A percentile compares a stretch with the other conserved stretches of the same genome.
phyloP scores from a whole-genome alignment of 2,797 vertebrate species.

The Craterocephalus amniculus region DNA sequence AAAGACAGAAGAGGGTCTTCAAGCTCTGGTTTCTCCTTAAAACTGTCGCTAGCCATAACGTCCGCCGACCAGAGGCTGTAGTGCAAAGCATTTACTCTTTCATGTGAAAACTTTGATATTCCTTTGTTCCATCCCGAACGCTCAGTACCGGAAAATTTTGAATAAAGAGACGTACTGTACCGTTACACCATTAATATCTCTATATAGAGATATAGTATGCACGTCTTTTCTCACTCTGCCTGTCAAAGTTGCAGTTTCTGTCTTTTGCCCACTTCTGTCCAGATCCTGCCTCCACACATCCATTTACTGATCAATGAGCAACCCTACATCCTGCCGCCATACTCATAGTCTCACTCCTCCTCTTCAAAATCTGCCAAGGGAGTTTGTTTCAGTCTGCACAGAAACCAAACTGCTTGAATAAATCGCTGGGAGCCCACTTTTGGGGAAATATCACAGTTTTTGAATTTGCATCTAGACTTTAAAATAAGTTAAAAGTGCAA shows the following conservation, averaged over 20 bases:
- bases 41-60: no score
- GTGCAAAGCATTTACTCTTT: no score
- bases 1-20: no score
- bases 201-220: no score
- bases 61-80: no score
- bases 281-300: constrained; percentile 51
- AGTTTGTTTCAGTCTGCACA: constrained; percentile 37
- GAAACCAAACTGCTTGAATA: constrained; percentile 32
- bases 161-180: no score
- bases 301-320: constrained; percentile 56
- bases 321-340: constrained; percentile 60
- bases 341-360: constrained; percentile 41
- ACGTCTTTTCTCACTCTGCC: neutral
- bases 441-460: constrained; percentile 23
- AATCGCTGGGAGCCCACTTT: constrained; percentile 23
- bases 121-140: no score
- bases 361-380: constrained; percentile 60
- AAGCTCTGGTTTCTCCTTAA: no score
- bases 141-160: no score
- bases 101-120: no score
- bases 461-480: constrained; percentile 22
- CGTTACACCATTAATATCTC: no score
- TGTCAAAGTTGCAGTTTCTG: constrained; percentile 31
- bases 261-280: constrained; percentile 32
- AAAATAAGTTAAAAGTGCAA: constrained; percentile 18